Base-by-base conservation (phyloP, 2,113 vertebrate species). In the Megaptera novaeangliae region DNA sequence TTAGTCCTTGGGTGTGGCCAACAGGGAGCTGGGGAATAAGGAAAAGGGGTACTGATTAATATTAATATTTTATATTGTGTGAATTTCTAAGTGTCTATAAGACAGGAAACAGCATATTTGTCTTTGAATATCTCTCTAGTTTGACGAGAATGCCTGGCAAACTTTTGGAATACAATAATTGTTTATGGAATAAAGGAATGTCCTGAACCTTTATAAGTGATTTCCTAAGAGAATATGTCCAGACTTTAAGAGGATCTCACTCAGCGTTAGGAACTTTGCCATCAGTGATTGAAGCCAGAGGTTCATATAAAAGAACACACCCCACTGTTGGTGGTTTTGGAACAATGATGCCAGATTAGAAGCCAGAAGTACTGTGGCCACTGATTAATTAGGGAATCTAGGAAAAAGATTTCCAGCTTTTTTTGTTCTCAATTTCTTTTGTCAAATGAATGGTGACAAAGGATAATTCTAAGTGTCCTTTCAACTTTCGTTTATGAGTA, bases 391-490 rank as follows among this genome's bases (percentile, higher is more conserved):
- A 92, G 41, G 13, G 29, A 88, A 88, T 82, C 29, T 57, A 95
- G 9, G 21, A 41, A 94, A 94, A 93, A 74, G 1, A 52, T 89
- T 77, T 87, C 46, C 10, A 93, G 18, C 9, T 9, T 91, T 91
- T 78, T 36, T 96, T 61, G 34, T 86, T 66, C 49, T 91, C 23
- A 92, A 61, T 93, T 94, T 95, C 6, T 36, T 92, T 91, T 95
- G n/a, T 88, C 29, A 52, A 94, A 39, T 59, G 49, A 94, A 46
- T 74, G 29, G 17, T 74, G 17, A 49, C 34, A 55, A n/a, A 64
- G 6, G 31, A 52, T 75, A 44, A 84, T 77, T 94, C 34, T 44
- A 94, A 74, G 18, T 90, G 29, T 57, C 5, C 46, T 25, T 96
- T 96, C 25, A 84, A 41, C n/a, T 87, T 91, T 86, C 87, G 69